Base-by-base conservation (phyloP, 2,888 invertebrate species). In the Spatulosminthurus flaviceps region DNA sequence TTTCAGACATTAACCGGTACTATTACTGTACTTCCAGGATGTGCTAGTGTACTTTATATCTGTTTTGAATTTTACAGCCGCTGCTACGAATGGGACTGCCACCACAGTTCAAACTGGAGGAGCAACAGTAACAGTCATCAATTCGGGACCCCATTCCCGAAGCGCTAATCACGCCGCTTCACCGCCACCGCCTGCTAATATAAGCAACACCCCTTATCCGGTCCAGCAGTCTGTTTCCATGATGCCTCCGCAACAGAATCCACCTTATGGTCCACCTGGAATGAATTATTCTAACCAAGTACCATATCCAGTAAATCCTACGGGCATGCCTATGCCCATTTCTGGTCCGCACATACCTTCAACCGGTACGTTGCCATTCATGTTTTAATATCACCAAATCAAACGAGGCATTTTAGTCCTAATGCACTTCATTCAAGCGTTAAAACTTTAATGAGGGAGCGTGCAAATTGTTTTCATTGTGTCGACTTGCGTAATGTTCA, bases 221-320 rank as follows among this genome's bases (percentile, higher is more conserved):
- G 83, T 83, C 13, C 84, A 84, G 70, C 79, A 81, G 69, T 80
- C 78, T 66, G 82, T 83, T 0, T 83, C 82, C 7, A 81, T 83
- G 41, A 81, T 84, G 51, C 81, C 81, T 29, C 71, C 34, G 28
- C 28, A 42, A 7, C 21, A 9, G 19, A 43, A 43, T 43, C 43
- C 7, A 51, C 51, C 60, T 24, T n/a, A 75, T 0, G 22, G 64
- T 75, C 61, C 69, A 28, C n/a, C n/a, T 28, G 69, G 7, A 21
- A 69, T 69, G 11, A n/a, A 29, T 5, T 34, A 61, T 13, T 13
- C 66, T 4, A 34, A 34, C 34, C 34, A 34, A 34, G 34, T 9
- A 7, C 34, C 34, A 9, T 34, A 34, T 34, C 34, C 34, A 9
- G 9, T 34, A 9, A 34, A 34, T 28, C 28, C 61, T 1, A 29